Conservation (phyloP, 2,888 invertebrate genomes). For the Drosophila percnosoma region DNA sequence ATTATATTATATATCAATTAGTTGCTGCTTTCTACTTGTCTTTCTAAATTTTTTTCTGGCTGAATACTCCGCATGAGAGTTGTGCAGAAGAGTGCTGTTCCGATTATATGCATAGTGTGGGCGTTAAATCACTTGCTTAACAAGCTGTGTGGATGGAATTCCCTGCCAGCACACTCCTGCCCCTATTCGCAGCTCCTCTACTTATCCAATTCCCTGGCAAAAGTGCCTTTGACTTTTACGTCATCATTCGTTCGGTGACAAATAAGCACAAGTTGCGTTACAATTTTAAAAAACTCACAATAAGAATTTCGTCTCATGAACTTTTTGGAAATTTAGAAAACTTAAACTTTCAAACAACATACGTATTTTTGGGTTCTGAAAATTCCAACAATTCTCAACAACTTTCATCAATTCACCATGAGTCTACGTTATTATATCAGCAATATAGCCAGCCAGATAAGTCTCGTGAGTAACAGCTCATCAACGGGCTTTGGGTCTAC, state of each 20-base stretch:
- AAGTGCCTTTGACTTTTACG: conserved; percentile 30
- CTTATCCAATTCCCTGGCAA: not conserved
- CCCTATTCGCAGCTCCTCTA: not conserved
- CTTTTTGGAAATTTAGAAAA: not conserved
- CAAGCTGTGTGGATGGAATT: conserved; percentile 6
- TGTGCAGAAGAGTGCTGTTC: too few species aligned
- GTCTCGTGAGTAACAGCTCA: not conserved
- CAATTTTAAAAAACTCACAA: conserved; percentile 20
- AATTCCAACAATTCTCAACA: not conserved
- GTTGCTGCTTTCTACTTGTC: too few species aligned
- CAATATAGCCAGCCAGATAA: conserved; percentile 13
- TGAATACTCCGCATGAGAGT: too few species aligned
- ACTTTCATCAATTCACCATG: not conserved
- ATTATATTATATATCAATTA: too few species aligned
- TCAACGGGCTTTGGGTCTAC: not conserved
- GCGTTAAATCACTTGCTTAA: too few species aligned
- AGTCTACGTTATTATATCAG: not conserved
- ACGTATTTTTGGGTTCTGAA: not conserved
- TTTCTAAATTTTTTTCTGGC: too few species aligned
- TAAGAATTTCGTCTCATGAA: not conserved
- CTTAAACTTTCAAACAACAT: not conserved
- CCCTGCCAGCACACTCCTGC: not conserved
- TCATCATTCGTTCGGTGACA: not conserved
- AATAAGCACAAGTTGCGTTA: conserved; percentile 7
- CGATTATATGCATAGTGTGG: too few species aligned